Percentiles rank a stretch among this genome's conserved stretches.
Conservation (phyloP, 2,888 invertebrate genomes). For the Limenitis camilla region DNA sequence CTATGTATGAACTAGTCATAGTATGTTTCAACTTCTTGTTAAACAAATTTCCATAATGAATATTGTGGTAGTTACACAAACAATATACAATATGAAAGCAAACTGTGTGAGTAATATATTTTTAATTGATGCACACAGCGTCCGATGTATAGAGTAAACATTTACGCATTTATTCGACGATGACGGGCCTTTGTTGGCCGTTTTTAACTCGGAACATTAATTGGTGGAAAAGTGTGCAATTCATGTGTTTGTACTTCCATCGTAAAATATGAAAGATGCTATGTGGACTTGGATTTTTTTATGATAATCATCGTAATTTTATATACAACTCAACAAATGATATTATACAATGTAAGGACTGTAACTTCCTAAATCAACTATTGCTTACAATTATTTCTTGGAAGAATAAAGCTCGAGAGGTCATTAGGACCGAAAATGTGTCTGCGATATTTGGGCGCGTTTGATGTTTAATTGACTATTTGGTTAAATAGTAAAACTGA, state of each 20-base stretch:
- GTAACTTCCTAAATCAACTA: too few relatives aligned
- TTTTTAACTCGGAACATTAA: conserved; percentile 62
- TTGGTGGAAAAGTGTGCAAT: conserved; percentile 67
- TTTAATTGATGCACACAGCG: conserved; percentile 67
- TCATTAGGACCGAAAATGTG: too few relatives aligned
- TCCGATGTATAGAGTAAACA: conserved; percentile 64
- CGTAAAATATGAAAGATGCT: conserved; percentile 40
- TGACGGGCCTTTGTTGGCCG: conserved; percentile 59
- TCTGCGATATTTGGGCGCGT: too few relatives aligned
- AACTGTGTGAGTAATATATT: conserved; percentile 61
- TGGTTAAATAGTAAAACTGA: too few relatives aligned
- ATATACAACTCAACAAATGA: too few relatives aligned
- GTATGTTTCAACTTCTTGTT: background rate
- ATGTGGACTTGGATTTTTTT: background rate
- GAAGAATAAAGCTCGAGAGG: too few relatives aligned
- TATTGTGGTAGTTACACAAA: conserved; percentile 6
- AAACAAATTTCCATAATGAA: conserved; percentile 3
- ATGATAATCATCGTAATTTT: too few relatives aligned
- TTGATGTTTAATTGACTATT: too few relatives aligned
- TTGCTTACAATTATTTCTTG: too few relatives aligned
- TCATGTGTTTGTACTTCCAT: conserved; percentile 57
- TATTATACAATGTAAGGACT: too few relatives aligned
- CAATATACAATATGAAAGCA: conserved; percentile 29
- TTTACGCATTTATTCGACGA: conserved; percentile 57
- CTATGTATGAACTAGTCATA: too few relatives aligned